phyloP scores from a whole-genome alignment of 37 sponge, comb jelly and placozoan genomes.

The Dysidea cf. avara region DNA sequence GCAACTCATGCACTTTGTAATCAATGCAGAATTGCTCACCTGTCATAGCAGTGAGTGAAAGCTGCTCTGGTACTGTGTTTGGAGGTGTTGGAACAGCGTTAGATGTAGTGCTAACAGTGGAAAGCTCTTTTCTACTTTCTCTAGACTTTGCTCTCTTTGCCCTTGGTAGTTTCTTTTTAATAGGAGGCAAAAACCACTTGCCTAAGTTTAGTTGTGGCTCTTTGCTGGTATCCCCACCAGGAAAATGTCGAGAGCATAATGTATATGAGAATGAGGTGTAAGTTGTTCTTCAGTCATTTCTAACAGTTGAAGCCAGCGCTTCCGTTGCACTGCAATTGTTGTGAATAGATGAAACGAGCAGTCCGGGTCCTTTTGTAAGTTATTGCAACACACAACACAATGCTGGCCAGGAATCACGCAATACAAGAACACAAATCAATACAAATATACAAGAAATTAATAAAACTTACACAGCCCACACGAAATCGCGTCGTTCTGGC shows the following conservation, averaged over 20 bases:
- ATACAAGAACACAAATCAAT: too few relatives aligned
- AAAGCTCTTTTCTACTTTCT: neutral
- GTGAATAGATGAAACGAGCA: too few relatives aligned
- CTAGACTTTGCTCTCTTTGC: conserved; percentile 5
- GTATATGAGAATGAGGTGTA: too few relatives aligned
- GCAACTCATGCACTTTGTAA: conserved; percentile 31
- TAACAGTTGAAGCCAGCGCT: too few relatives aligned
- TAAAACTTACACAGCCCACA: too few relatives aligned
- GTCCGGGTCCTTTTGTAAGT: too few relatives aligned
- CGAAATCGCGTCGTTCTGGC: too few relatives aligned
- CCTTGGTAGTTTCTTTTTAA: conserved; percentile 6
- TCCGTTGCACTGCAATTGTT: too few relatives aligned
- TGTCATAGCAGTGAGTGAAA: neutral
- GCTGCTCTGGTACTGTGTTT: neutral
- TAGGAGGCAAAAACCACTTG: conserved; percentile 20
- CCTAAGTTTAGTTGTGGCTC: neutral
- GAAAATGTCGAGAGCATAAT: conserved; percentile 49
- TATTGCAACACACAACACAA: too few relatives aligned
- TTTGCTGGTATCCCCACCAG: conserved; percentile 9
- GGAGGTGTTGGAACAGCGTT: neutral
- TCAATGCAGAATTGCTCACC: conserved; percentile 23
- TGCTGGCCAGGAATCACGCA: too few relatives aligned
- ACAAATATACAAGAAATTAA: too few relatives aligned
- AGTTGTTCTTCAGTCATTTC: too few relatives aligned
- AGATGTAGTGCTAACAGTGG: neutral